These are phyloP conservation scores for Lapara coniferarum DNA, from an alignment of 2,888 invertebrate species.

Conservation along the genomic window DNA sequence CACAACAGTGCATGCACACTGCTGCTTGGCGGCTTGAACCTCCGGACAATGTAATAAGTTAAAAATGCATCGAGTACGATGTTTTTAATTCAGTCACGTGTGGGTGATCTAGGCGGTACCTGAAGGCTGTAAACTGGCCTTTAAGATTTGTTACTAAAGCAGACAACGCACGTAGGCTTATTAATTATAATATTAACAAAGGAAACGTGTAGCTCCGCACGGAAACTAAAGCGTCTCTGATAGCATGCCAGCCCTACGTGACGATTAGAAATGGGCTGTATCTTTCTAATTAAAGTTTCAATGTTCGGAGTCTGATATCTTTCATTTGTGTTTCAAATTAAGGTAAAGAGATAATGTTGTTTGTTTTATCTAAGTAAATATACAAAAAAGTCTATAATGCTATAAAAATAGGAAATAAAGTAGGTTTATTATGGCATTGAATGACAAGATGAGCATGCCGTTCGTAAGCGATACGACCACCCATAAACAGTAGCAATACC, in stretches of 20 bases:
- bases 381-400: neutral
- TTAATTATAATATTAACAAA: conserved; percentile 28
- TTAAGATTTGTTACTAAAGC: conserved; percentile 17
- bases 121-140: conserved; percentile 32
- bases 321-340: neutral
- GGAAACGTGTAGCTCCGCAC: conserved; percentile 8
- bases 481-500: no score
- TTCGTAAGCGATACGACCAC: no score
- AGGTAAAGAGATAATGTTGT: neutral
- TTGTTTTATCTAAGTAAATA: neutral
- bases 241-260: conserved; percentile 11
- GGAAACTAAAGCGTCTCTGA: conserved; percentile 14
- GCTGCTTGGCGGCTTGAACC: no score
- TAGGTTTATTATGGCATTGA: no score
- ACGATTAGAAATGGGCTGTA: conserved; percentile 9
- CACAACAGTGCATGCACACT: no score
- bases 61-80: conserved; percentile 47
- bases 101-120: conserved; percentile 40
- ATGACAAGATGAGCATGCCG: no score
- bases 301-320: neutral
- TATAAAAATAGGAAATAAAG: neutral
- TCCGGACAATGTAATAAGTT: conserved; percentile 34
- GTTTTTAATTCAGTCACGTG: conserved; percentile 37
- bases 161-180: conserved; percentile 17
- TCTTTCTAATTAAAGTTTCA: neutral